Evolutionary conservation across 2,113 vertebrate genomes (phyloP).

Genomic region (Capreolus pygargus): DNA sequence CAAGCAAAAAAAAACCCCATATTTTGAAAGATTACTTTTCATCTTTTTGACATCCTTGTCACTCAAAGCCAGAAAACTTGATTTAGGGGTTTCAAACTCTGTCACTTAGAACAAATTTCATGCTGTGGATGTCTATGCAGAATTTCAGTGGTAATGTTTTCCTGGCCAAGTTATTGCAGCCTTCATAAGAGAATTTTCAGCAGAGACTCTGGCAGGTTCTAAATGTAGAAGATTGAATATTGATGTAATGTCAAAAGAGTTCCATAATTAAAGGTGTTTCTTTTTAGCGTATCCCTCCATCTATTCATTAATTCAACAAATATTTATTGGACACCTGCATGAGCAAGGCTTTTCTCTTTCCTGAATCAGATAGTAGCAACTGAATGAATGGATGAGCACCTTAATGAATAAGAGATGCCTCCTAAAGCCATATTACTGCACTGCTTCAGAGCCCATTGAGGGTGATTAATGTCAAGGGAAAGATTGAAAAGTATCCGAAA

Average conservation of each 20-base stretch:
- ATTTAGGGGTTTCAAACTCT: slow-evolving; percentile 68
- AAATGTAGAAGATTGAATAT: slow-evolving; percentile 56
- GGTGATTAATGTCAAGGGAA: not conserved
- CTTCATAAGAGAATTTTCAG: slow-evolving; percentile 53
- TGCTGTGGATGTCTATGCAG: slow-evolving; percentile 55
- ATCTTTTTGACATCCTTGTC: slow-evolving; percentile 74
- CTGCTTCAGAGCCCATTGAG: not conserved
- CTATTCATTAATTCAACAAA: slow-evolving; percentile 41
- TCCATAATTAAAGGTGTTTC: slow-evolving; percentile 66
- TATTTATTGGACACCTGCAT: slow-evolving; percentile 45
- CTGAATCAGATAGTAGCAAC: not conserved
- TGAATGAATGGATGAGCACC: not conserved
- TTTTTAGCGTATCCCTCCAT: slow-evolving; percentile 27
- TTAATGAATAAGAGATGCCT: not conserved
- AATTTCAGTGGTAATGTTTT: slow-evolving; percentile 36
- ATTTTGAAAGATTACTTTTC: slow-evolving; percentile 75
- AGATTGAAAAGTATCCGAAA: not conserved
- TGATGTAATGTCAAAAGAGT: slow-evolving; percentile 51
- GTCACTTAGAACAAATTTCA: slow-evolving; percentile 66
- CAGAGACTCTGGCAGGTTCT: slow-evolving; percentile 40
- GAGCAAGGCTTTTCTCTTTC: not conserved
- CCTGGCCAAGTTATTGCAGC: slow-evolving; percentile 17
- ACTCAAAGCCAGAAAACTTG: slow-evolving; percentile 66
- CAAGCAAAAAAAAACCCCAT: slow-evolving; percentile 7
- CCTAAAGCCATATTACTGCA: not conserved